phyloP scores from a whole-genome alignment of 2,888 invertebrate species.

The Diarsia rubi region DNA sequence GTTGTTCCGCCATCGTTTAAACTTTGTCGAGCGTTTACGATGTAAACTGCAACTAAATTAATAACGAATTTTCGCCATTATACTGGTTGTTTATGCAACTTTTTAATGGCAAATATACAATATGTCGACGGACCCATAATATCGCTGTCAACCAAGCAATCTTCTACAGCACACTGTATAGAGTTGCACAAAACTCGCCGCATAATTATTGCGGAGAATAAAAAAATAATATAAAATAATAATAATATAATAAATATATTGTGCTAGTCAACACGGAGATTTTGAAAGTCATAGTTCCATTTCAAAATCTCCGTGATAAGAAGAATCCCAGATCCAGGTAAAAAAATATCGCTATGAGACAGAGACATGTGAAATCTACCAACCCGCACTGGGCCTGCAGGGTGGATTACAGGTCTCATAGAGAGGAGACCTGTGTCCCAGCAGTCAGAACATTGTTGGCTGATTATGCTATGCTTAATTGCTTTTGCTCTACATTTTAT shows the following conservation, averaged over 20 bases:
- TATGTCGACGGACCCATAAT: not conserved
- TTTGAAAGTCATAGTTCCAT: too few species aligned
- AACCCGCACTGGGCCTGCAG: not conserved
- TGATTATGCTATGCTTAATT: not conserved
- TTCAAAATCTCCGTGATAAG: not conserved
- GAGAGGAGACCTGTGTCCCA: not conserved
- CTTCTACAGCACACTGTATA: too few species aligned
- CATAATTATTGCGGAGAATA: not conserved
- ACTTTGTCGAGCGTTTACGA: constrained; percentile 8
- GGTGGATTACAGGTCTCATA: not conserved
- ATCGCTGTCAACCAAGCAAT: not conserved
- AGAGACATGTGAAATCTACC: not conserved
- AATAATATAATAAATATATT: too few species aligned
- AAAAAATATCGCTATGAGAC: not conserved
- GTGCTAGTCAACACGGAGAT: too few species aligned
- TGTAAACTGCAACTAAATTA: constrained; percentile 33
- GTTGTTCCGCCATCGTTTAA: constrained; percentile 29
- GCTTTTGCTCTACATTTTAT: not conserved
- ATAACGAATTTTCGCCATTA: constrained; percentile 24
- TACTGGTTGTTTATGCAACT: constrained; percentile 1
- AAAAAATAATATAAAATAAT: too few species aligned
- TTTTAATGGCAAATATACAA: not conserved
- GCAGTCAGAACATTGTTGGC: not conserved
- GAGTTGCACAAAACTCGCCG: too few species aligned
- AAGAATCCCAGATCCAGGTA: not conserved